Evolutionary conservation across 2,113 vertebrate species (phyloP).

Genomic region (Enhydra lutris): DNA sequence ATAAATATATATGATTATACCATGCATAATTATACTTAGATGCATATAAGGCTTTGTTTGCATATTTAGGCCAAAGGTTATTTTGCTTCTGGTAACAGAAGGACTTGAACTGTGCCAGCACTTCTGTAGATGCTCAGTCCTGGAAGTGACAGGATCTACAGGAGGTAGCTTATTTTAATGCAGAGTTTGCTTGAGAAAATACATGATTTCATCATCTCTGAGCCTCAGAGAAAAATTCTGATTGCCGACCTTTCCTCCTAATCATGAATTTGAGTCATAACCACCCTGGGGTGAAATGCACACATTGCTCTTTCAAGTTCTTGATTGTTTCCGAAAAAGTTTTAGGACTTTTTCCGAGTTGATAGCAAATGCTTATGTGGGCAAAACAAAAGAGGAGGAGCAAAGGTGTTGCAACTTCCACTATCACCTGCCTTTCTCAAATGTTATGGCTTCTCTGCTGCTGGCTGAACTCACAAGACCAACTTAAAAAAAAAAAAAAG

Average conservation of each 20-base stretch:
- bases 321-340: not conserved
- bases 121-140: not conserved
- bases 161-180: not conserved
- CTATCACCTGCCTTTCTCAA: not conserved
- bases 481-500: not conserved
- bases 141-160: not conserved
- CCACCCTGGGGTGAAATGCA: not conserved
- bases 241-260: not conserved
- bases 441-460: not conserved
- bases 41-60: not conserved
- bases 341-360: not conserved
- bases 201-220: not conserved
- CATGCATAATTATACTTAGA: not conserved
- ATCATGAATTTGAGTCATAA: constrained; percentile 7
- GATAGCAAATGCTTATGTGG: not conserved
- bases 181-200: constrained; percentile 39
- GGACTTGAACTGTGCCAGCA: not conserved
- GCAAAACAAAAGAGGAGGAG: not conserved
- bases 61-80: not conserved
- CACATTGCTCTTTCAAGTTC: not conserved
- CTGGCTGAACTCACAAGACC: not conserved
- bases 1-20: not conserved
- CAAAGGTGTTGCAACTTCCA: not conserved
- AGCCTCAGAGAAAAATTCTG: not conserved
- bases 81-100: not conserved